These are phyloP conservation scores for Amphipoea oculea DNA, from an alignment of 2,888 invertebrate species.

Conservation along the genomic window DNA sequence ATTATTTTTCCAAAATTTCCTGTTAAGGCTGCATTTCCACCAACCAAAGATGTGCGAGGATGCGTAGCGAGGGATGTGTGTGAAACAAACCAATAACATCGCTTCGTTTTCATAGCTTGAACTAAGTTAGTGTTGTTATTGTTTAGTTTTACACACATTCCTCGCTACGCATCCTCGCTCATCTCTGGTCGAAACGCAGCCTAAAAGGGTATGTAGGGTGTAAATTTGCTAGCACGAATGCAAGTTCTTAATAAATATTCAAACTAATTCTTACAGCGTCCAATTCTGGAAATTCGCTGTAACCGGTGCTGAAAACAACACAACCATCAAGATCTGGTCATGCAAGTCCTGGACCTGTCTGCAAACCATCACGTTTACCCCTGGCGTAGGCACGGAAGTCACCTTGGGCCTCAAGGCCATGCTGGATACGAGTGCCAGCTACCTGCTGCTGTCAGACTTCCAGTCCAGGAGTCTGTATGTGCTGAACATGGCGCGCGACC, in stretches of 20 bases:
- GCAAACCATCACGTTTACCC: slow-evolving; percentile 95
- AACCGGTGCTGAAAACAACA: slow-evolving; percentile 97
- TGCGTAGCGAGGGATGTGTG: too few relatives aligned
- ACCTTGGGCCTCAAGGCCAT: slow-evolving; percentile 92
- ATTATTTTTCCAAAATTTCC: not conserved
- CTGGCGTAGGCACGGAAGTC: slow-evolving; percentile 80
- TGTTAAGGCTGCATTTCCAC: too few relatives aligned
- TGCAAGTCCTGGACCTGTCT: slow-evolving; percentile 98
- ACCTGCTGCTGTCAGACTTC: slow-evolving; percentile 96
- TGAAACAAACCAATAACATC: too few relatives aligned
- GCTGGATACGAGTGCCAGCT: slow-evolving; percentile 96
- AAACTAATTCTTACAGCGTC: slow-evolving; percentile 72
- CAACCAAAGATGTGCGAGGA: too few relatives aligned
- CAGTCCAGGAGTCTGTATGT: slow-evolving; percentile 96
- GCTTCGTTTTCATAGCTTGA: too few relatives aligned
- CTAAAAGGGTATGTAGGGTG: too few relatives aligned
- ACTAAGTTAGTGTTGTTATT: too few relatives aligned
- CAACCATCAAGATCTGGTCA: slow-evolving; percentile 97
- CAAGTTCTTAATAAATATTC: not conserved
- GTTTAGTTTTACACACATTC: too few relatives aligned
- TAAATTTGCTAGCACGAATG: not conserved
- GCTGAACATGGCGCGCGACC: slow-evolving; percentile 91
- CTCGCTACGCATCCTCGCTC: too few relatives aligned
- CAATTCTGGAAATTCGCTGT: slow-evolving; percentile 99
- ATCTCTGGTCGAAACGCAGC: too few relatives aligned